Evolutionary conservation across 2,888 invertebrate genomes (phyloP), one percentile per base, ranked within the genome.

Genomic region (Scaptomyza parva): DNA sequence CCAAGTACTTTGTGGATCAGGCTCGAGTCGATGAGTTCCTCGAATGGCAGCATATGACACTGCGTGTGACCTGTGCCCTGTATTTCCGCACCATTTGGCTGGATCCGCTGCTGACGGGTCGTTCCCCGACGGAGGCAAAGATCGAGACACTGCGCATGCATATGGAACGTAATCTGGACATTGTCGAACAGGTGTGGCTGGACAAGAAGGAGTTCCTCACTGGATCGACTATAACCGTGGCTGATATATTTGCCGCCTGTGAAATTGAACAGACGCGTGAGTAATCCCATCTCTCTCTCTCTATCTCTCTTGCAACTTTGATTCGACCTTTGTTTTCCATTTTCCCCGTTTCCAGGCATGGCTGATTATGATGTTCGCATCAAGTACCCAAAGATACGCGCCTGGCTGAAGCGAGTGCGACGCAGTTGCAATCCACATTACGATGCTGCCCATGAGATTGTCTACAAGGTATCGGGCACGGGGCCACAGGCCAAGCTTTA

Each of bases 221-320:
- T 1, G 95, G 96, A 0, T 89, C 95, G 77, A 89, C 92, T n/a
- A 91, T 96, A 7, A 94, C 94, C 0, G 94, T 95, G 2, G 96
- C 96, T 0, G 97, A 97, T 90, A 90, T 97, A 55, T 92, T 96
- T 74, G 96, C 95, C 0, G 94, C 94, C 1, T 95, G 95, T 80
- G 96, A 96, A 92, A 90, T 97, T 53, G 96, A 96, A 90, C 96
- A 97, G 90, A 94, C 95, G 35, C 93, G 96, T 96, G 90, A 92
- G 93, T 61, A 28, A 4, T n/a, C 39, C 2, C 2, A 18, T 4
- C 1, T 14, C n/a, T n/a, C n/a, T n/a, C n/a, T 28, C 11, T 17
- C 14, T 1, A 11, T 12, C 17, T 17, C 5, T 35, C 14, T 22
- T 7, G 1, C 48, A 14, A 22, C 22, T 22, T 14, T 22, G 2